Conservation (phyloP, 1,140 invertebrate genomes). For the Drosophila kanapiae region DNA sequence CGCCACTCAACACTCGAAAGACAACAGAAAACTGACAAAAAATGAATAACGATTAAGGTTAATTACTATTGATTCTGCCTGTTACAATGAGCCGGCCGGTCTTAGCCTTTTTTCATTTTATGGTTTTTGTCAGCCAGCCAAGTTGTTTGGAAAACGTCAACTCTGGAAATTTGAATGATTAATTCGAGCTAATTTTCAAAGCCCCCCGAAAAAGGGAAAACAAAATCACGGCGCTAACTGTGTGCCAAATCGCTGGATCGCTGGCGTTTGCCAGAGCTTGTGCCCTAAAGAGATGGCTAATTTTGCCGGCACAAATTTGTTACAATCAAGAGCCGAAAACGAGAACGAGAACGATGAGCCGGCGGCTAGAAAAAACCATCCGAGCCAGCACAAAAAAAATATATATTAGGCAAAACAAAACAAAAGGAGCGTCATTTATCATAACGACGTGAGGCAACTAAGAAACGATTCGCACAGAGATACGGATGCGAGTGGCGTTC, state of each 20-base stretch:
- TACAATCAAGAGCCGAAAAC: slow-evolving; percentile 74
- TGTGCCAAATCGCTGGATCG: slow-evolving; percentile 72
- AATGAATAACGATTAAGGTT: slow-evolving; percentile 73
- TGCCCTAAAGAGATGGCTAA: slow-evolving; percentile 66
- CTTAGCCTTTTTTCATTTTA: slow-evolving; percentile 26
- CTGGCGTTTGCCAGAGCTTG: slow-evolving; percentile 27
- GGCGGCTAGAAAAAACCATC: slow-evolving; percentile 49
- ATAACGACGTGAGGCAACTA: slow-evolving; percentile 77
- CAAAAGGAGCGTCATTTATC: slow-evolving; percentile 76
- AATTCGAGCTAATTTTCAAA: slow-evolving; percentile 66
- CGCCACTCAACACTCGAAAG: slow-evolving; percentile 43
- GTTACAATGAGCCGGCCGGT: slow-evolving; percentile 39
- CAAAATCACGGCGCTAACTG: slow-evolving; percentile 60
- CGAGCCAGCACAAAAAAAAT: slow-evolving; percentile 33
- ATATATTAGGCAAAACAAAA: slow-evolving; percentile 69
- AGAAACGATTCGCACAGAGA: slow-evolving; percentile 54
- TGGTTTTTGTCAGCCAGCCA: slow-evolving; percentile 60
- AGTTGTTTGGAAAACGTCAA: slow-evolving; percentile 59
- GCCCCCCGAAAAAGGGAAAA: slow-evolving; percentile 29
- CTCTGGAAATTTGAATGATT: slow-evolving; percentile 71
- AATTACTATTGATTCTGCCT: slow-evolving; percentile 81
- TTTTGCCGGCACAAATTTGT: slow-evolving; percentile 79
- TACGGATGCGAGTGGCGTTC: slow-evolving; percentile 40
- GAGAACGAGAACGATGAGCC: slow-evolving; percentile 61
- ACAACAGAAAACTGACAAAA: slow-evolving; percentile 39